A percentile compares a stretch with the other conserved stretches of the same genome.
Conservation (phyloP, 1,140 invertebrate species). For the Drosophila chauvacae region DNA sequence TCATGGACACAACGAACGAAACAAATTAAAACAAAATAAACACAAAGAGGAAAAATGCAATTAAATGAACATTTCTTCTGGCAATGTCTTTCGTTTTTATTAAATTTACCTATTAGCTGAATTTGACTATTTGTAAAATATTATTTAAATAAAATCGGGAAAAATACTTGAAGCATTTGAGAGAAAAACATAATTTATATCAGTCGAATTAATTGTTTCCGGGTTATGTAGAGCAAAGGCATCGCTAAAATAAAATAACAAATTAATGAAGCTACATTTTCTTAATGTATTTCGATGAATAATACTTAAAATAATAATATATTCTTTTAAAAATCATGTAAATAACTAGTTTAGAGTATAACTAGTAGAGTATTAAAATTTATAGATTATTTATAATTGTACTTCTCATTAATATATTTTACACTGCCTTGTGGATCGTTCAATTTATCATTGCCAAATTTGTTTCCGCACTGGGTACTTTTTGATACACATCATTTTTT, state of each 20-base stretch:
- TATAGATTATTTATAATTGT: conserved; percentile 2
- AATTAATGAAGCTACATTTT: background rate
- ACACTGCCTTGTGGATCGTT: conserved; percentile 37
- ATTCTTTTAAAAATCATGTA: background rate
- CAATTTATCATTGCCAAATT: conserved; percentile 60
- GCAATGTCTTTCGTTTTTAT: conserved; percentile 17
- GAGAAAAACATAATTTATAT: background rate
- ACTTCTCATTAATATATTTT: conserved; percentile 7
- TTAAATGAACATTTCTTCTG: conserved; percentile 31
- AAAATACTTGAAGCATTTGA: background rate
- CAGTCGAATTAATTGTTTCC: background rate
- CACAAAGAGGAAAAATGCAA: conserved; percentile 33
- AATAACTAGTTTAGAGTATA: background rate
- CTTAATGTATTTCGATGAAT: background rate
- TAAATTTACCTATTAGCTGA: conserved; percentile 2
- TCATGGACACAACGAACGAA: conserved; percentile 43
- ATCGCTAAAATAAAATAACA: background rate
- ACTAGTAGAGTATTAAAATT: too few species aligned
- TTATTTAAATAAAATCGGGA: background rate
- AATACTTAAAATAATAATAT: background rate
- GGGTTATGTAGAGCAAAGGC: background rate
- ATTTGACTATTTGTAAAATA: background rate
- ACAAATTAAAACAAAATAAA: conserved; percentile 62
- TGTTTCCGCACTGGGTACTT: conserved; percentile 40
- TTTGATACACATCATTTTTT: conserved; percentile 20